Conservation (phyloP, 2,797 vertebrate species). For the Silurus aristotelis region DNA sequence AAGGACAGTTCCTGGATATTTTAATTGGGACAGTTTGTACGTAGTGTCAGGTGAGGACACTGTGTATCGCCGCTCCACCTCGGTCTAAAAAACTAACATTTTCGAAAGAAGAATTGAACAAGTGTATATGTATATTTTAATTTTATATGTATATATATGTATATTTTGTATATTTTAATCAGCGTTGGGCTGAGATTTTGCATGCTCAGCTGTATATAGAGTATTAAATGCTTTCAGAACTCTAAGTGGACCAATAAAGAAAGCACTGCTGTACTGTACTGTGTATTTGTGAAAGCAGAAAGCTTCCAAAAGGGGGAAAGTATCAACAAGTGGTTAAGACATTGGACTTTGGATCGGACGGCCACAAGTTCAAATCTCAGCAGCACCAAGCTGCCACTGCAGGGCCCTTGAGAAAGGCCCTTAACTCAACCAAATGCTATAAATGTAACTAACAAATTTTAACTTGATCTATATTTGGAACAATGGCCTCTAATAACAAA, state of each 20-base stretch:
- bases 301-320: not conserved
- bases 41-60: not conserved
- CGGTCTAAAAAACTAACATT: not conserved
- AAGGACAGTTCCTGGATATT: conserved; percentile 5
- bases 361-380: no score
- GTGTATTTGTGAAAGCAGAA: not conserved
- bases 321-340: not conserved
- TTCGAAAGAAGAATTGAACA: not conserved
- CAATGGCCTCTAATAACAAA: not conserved
- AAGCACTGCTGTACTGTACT: not conserved
- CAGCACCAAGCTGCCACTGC: no score
- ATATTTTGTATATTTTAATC: no score
- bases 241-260: not conserved
- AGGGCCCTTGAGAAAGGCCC: no score
- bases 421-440: no score
- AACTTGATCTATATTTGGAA: not conserved
- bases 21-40: conserved; percentile 5
- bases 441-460: no score
- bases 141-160: no score
- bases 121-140: no score
- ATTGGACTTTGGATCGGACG: no score
- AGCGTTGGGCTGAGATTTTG: no score
- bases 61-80: no score
- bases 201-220: not conserved
- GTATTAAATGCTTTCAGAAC: not conserved